Conservation (phyloP, 2,797 vertebrate species). For the Fistularia tabacaria region DNA sequence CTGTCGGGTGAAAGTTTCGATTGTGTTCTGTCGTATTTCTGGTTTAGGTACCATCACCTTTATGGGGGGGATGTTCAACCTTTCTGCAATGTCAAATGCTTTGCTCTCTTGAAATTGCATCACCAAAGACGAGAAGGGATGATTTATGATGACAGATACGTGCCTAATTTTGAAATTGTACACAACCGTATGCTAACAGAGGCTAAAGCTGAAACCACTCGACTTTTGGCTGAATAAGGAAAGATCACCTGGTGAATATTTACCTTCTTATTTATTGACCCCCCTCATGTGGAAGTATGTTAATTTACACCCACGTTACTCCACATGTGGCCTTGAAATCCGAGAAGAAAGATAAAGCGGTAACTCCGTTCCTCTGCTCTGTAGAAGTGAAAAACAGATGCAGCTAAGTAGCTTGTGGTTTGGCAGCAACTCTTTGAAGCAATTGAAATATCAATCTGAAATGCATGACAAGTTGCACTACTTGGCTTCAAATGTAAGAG, state of each 20-base stretch:
- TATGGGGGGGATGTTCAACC: too few species aligned
- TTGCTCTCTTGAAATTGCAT: too few species aligned
- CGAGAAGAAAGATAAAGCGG: conserved; percentile 6
- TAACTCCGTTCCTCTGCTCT: not conserved
- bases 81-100: too few species aligned
- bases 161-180: too few species aligned
- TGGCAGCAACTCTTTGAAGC: conserved; percentile 30
- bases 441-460: conserved; percentile 52
- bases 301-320: conserved; percentile 34
- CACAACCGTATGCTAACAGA: too few species aligned
- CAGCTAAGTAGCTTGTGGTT: conserved; percentile 31
- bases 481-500: conserved; percentile 38
- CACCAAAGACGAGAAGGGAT: too few species aligned
- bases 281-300: conserved; percentile 7
- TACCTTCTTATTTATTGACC: conserved; percentile 13
- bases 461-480: conserved; percentile 49
- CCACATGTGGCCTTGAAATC: conserved; percentile 2
- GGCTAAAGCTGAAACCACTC: too few species aligned
- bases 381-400: conserved; percentile 10
- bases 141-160: too few species aligned
- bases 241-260: conserved; percentile 23
- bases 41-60: too few species aligned
- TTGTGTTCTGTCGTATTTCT: too few species aligned
- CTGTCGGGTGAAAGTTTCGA: too few species aligned
- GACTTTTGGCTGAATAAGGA: conserved; percentile 17